Conservation (phyloP, 92 coral and sea anemone genomes). For the Diadumene lineata region DNA sequence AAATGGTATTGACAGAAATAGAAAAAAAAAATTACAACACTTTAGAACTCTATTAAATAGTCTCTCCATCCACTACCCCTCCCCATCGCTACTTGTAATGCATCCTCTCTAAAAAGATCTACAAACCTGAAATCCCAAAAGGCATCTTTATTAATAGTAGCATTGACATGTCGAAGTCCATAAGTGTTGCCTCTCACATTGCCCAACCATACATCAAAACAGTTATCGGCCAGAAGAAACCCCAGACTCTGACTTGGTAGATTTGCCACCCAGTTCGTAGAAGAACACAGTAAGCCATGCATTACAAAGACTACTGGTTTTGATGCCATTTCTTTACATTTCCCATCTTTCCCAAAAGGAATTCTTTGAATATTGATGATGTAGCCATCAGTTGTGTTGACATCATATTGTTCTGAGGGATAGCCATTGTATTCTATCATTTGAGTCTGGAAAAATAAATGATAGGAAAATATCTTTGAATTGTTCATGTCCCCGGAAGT, state of each 20-base stretch:
- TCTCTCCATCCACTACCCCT: no score
- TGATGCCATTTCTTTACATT: constrained; percentile 12
- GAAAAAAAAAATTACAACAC: no score
- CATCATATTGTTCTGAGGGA: constrained; percentile 80
- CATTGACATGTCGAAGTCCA: constrained; percentile 61
- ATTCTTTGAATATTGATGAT: constrained; percentile 74
- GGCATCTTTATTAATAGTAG: constrained; percentile 49
- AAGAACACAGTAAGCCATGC: constrained; percentile 80
- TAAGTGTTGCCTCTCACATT: constrained; percentile 77
- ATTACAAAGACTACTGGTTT: constrained; percentile 73
- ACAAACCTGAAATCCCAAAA: constrained; percentile 77
- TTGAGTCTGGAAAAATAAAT: constrained; percentile 60
- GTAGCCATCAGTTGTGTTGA: constrained; percentile 71
- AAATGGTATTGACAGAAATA: no score
- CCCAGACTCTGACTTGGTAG: constrained; percentile 73
- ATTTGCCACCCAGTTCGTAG: constrained; percentile 79
- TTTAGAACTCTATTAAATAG: no score
- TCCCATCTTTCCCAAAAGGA: constrained; percentile 68
- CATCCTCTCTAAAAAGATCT: neutral
- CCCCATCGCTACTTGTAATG: no score
- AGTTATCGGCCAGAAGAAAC: constrained; percentile 73
- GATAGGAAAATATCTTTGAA: no score
- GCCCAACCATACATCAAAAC: constrained; percentile 90
- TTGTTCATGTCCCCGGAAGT: no score
- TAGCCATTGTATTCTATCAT: constrained; percentile 75